Base-by-base conservation (phyloP, 1,140 invertebrate genomes). In the Drosophila carrolli region DNA sequence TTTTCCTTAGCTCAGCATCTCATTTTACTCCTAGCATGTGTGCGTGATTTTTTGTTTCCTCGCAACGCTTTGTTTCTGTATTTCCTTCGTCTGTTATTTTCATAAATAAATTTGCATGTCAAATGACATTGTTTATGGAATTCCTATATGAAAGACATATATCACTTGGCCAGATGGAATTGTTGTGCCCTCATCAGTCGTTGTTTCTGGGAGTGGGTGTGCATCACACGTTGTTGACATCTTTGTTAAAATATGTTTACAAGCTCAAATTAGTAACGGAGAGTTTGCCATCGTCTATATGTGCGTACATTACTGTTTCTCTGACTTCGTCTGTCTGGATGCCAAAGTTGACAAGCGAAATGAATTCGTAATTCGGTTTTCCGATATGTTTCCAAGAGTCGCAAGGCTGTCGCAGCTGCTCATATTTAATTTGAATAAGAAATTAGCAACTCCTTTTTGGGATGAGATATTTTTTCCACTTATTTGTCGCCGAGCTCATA, bases 231-330 rank as follows among this genome's bases (percentile, higher is more conserved):
- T 75, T 90, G 84, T 90, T 89, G 84, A 89, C 84, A 89, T 78
- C 85, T 89, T 81, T 89, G 85, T 89, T 89, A 90, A 89, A 89
- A 89, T 89, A 89, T 89, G 84, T 89, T 89, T 89, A 89, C 84
- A 89, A 81, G 81, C 85, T 75, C 66, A 78, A 89, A 89, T 89
- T 89, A 89, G 84, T 81, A 82, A 67, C 56, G 38, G 58, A 40
- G 62, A 71, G 65, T 67, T 70, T 53, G 35, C 40, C 61, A 70
- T 67, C 41, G 48, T 4, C 46, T 43, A 44, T 54, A 50, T 61
- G 48, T 43, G 16, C 19, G 44, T 63, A 41, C 7, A 14, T 55
- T 50, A 70, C 48, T 55, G 35, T 56, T n/a, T 51, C 54, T 51
- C 35, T n/a, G 29, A 41, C 38, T 78, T 55, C 38, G 60, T 83